Base-by-base conservation (phyloP, 2,888 invertebrate species). In the Iphiclides podalirius region DNA sequence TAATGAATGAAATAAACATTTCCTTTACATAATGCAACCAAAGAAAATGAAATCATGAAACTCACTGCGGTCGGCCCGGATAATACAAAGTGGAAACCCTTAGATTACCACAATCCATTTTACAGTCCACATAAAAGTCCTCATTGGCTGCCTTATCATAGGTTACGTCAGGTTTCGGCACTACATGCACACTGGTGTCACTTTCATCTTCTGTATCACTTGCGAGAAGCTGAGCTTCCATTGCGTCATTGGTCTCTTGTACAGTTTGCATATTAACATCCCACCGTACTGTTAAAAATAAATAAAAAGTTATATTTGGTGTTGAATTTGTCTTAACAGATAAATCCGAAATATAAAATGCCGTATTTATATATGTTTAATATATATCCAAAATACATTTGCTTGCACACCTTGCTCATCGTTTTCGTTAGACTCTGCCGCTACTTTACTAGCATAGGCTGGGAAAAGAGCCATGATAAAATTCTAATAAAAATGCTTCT, bases 21-120 rank as follows among this genome's bases (percentile, higher is more conserved):
- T n/a, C n/a, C n/a, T n/a, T n/a, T n/a, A n/a, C n/a, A n/a, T n/a
- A n/a, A n/a, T n/a, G n/a, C n/a, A n/a, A n/a, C n/a, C n/a, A n/a
- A n/a, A n/a, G n/a, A n/a, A n/a, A n/a, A n/a, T n/a, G n/a, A n/a
- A n/a, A n/a, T n/a, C n/a, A 9, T 28, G 2, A 9, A 17, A 64
- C 77, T 72, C 87, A 94, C 76, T 83, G 86, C 0, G 94, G 93
- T 44, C 92, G 89, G 0, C 91, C 90, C 1, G 93, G 92, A 46
- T 91, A 90, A 53, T 92, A 91, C 9, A 95, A 84, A 0, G 92
- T 93, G 26, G 88, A 77, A 1, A 94, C 90, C 1, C 78, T 79
- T 36, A 90, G 76, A 69, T 92, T 92, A 41, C 90, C 91, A 41
- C 72, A 79, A 35, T 91, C 92, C 39, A 87, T 72, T 37, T 76